These are phyloP conservation scores for Encarsia formosa DNA, from an alignment of 2,888 invertebrate species.

Conservation along the genomic window DNA sequence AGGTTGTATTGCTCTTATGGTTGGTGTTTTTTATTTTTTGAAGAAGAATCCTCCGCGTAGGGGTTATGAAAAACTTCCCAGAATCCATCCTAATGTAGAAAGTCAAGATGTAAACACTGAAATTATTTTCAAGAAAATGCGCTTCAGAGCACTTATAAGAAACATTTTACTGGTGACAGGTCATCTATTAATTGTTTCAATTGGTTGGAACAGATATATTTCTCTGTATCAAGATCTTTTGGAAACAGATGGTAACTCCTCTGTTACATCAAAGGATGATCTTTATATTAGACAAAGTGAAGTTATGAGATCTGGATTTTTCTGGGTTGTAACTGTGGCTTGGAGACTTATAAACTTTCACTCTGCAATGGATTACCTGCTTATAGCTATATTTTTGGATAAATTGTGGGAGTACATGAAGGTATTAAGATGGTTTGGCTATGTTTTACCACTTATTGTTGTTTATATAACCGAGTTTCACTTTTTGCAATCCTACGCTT, in stretches of 20 bases:
- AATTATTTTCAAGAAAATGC: conserved; percentile 64
- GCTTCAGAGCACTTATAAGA: conserved; percentile 57
- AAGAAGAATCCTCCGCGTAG: conserved; percentile 70
- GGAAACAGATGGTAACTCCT: conserved; percentile 57
- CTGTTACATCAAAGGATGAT: conserved; percentile 47
- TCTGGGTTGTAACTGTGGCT: conserved; percentile 67
- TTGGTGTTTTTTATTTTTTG: conserved; percentile 67
- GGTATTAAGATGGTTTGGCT: conserved; percentile 68
- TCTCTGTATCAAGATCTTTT: conserved; percentile 73
- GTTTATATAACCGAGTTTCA: conserved; percentile 72
- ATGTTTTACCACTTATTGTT: conserved; percentile 62
- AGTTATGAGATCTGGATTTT: conserved; percentile 68
- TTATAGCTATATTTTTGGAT: conserved; percentile 76
- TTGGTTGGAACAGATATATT: conserved; percentile 82
- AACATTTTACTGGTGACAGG: conserved; percentile 66
- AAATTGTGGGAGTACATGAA: conserved; percentile 74
- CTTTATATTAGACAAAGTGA: conserved; percentile 57
- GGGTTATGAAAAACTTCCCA: conserved; percentile 64
- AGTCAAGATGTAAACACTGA: conserved; percentile 50
- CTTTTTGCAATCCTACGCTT: conserved; percentile 55
- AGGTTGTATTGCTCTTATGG: conserved; percentile 68
- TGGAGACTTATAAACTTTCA: conserved; percentile 81
- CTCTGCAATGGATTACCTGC: conserved; percentile 68
- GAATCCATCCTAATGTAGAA: conserved; percentile 44
- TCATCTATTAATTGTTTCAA: conserved; percentile 69